Base-by-base conservation (phyloP, 2,113 vertebrate species). In the Sphaerodactylus townsendi region DNA sequence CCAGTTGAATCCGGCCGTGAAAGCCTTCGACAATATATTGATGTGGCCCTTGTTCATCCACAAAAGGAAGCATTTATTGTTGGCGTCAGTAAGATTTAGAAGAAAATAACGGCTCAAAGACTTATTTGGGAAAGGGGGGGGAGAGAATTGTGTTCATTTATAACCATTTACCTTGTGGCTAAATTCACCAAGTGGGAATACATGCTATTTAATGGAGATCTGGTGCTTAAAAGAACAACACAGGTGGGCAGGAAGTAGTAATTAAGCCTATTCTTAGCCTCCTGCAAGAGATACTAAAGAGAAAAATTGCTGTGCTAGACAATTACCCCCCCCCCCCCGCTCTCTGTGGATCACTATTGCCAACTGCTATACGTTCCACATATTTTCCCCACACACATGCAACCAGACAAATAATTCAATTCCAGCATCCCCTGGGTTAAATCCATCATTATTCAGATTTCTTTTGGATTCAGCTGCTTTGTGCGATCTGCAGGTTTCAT, bases 241-340 rank as follows among this genome's bases (percentile, higher is more conserved):
- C 85, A 94, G 85, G 85, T 87, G 86, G 89, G 89, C 89, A 94
- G 89, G 90, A 94, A 93, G 84, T 83, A 90, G 85, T 93, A 94
- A 92, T 80, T 85, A 90, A 90, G 82, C 35, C 85, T 89, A 90
- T 85, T 91, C 85, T 83, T 92, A 88, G 88, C 93, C 82, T 92
- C 86, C 85, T 90, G 89, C 87, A 88, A 93, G 87, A 82, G 88
- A 84, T 59, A 39, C 70, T 84, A 85, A 90, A 91, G 85, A 84
- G 82, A 88, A 91, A 90, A 85, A 84, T 90, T 73, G 71, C 73
- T 85, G 90, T 79, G 84, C 92, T 81, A 79, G 64, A 79, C 10
- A 87, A 69, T 48, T 79, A n/a, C n/a, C n/a, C 50, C 50, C 33
- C 75, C 76, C 79, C 87, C 82, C 69, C 65, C 73, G 71, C 62